Conservation (phyloP, 2,113 vertebrate genomes). For the Clinocottus analis region DNA sequence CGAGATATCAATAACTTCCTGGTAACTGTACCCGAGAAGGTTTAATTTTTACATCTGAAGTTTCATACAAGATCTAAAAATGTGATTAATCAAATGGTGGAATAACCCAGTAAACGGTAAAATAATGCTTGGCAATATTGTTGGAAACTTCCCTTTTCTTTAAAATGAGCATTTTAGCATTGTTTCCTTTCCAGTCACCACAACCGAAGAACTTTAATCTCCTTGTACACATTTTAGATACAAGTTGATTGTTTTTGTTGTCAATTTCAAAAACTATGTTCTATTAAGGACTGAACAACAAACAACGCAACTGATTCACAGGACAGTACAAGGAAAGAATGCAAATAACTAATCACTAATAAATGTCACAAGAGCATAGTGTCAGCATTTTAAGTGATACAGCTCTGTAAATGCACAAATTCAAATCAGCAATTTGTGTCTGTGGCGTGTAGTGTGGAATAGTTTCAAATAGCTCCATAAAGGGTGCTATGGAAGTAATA, state of each 20-base stretch:
- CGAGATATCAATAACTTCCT: not conserved
- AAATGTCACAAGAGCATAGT: not conserved
- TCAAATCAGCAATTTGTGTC: not conserved
- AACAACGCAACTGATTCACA: not conserved
- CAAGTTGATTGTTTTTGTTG: not conserved
- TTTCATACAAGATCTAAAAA: not conserved
- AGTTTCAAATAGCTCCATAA: not conserved
- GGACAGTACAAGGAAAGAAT: not conserved
- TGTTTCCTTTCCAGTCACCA: too few species aligned
- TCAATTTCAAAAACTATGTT: not conserved
- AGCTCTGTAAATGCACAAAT: not conserved
- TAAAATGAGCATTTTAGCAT: too few species aligned
- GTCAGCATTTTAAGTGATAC: not conserved
- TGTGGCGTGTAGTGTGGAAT: not conserved
- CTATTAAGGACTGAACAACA: not conserved
- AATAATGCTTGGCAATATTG: not conserved
- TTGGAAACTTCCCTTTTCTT: too few species aligned
- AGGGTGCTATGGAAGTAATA: not conserved
- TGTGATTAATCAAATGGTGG: not conserved
- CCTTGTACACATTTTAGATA: not conserved
- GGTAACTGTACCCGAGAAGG: not conserved
- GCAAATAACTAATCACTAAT: not conserved
- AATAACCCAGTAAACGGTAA: not conserved
- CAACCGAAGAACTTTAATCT: too few species aligned
- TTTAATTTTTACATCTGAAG: not conserved